Evolutionary conservation across 1,140 invertebrate species (phyloP), one percentile per base, ranked within the genome.

Genomic region (Papilio glaucus): DNA sequence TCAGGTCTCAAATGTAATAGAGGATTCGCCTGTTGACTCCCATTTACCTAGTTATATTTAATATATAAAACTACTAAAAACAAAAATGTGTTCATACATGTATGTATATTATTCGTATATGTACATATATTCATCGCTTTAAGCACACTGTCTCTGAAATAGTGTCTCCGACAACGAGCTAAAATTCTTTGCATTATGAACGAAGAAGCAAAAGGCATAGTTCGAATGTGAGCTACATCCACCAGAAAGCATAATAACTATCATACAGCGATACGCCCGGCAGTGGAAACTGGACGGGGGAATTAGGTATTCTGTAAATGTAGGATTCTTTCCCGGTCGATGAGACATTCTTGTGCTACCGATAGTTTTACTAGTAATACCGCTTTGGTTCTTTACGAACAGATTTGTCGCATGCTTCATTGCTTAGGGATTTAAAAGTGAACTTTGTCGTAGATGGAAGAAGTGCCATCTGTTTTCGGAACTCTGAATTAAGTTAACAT

Each of bases 301-400:
- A 57, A 57, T 57, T 57, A 57, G 21, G 49, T 57, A 57, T 57
- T 57, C 49, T 10, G 49, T 57, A 24, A 57, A 57, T 9, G 49
- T 21, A 21, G 24, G 21, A 57, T 57, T 26, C 49, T 24, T 57
- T 24, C 9, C 49, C 10, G 49, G 21, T 57, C 18, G 49, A 24
- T 57, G 24, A 57, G 21, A 57, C 49, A 8, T 57, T 24, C 12
- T 57, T 21, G 21, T 21, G 21, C 45, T 49, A 21, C 8, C 45
- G 13, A 24, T 53, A 53, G 8, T 53, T 53, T 53, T 53, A 53
- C 49, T 33, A 53, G 21, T 53, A 53, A 53, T 53, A 53, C 49
- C 18, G 21, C 49, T 53, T 53, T 24, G 24, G 49, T 24, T 18
- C 49, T 57, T 57, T 24, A 57, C 24, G 49, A 57, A 57, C 49